Evolutionary conservation across 1,140 invertebrate species (phyloP).

Genomic region (Saccostrea glomerata): DNA sequence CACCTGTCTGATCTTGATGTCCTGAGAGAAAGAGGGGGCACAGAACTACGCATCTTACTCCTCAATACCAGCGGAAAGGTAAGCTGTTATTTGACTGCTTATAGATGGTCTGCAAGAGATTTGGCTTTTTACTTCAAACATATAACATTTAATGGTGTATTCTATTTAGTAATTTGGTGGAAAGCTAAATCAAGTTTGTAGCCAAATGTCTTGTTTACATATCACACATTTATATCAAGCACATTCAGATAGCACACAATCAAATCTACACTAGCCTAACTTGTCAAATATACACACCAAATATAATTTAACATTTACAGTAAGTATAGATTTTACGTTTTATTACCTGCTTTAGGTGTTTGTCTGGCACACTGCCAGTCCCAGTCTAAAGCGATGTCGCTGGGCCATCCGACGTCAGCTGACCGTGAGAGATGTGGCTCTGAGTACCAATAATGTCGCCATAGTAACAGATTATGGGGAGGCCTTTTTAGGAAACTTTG

Average conservation of each 20-base stretch:
- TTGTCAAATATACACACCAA: no score
- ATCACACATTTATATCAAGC: no score
- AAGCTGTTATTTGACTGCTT: not conserved
- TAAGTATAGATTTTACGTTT: no score
- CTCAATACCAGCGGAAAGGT: slow-evolving; percentile 80
- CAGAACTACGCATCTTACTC: slow-evolving; percentile 82
- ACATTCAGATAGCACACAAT: no score
- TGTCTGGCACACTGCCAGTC: slow-evolving; percentile 84
- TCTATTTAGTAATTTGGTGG: no score
- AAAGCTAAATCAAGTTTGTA: no score
- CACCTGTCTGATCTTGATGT: slow-evolving; percentile 76
- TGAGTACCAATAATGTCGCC: slow-evolving; percentile 82
- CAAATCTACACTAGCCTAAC: no score
- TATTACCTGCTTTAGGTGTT: slow-evolving; percentile 73
- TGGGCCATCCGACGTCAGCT: slow-evolving; percentile 83
- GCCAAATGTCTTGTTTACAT: no score
- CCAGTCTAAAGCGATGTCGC: slow-evolving; percentile 82
- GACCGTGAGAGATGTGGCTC: slow-evolving; percentile 81
- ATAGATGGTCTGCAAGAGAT: no score
- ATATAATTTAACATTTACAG: no score
- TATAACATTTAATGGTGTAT: no score
- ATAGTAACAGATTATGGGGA: slow-evolving; percentile 85
- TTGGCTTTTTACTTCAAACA: no score
- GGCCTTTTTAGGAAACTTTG: slow-evolving; percentile 82
- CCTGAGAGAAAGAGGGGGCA: slow-evolving; percentile 79